These are phyloP conservation scores for Acronicta alni DNA, from an alignment of 2,888 invertebrate species.

Conservation along the genomic window DNA sequence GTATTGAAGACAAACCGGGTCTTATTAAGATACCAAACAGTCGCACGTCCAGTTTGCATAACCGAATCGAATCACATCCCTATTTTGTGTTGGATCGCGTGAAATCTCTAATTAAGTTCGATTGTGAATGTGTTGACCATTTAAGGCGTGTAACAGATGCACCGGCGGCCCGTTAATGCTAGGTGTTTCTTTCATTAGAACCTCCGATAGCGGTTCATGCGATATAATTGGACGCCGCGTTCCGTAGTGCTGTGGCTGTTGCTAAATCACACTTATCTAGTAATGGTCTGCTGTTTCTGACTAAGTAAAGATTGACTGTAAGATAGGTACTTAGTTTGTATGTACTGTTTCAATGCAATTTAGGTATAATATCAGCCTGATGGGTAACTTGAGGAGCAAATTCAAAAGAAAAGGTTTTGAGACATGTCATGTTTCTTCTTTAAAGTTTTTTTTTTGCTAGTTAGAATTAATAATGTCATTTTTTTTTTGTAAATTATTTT, in stretches of 20 bases:
- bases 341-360: background rate
- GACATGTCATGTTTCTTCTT: no score
- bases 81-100: constrained; percentile 62
- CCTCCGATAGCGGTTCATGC: constrained; percentile 41
- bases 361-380: background rate
- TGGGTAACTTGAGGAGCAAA: no score
- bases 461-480: no score
- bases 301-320: constrained; percentile 22
- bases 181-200: constrained; percentile 49
- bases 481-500: no score
- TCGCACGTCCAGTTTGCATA: constrained; percentile 8
- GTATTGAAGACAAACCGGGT: background rate
- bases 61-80: constrained; percentile 40
- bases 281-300: constrained; percentile 22
- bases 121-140: constrained; percentile 61
- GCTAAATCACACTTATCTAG: constrained; percentile 47
- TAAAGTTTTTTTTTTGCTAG: no score
- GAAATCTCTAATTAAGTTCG: constrained; percentile 74
- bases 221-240: constrained; percentile 43
- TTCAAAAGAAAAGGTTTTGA: no score
- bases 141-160: constrained; percentile 56
- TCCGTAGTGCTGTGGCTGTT: constrained; percentile 17
- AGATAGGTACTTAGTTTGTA: constrained; percentile 16
- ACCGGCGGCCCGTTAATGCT: constrained; percentile 48
- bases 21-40: constrained; percentile 11